Base-by-base conservation (phyloP, 2,797 vertebrate species). In the Spinus olivaceus region DNA sequence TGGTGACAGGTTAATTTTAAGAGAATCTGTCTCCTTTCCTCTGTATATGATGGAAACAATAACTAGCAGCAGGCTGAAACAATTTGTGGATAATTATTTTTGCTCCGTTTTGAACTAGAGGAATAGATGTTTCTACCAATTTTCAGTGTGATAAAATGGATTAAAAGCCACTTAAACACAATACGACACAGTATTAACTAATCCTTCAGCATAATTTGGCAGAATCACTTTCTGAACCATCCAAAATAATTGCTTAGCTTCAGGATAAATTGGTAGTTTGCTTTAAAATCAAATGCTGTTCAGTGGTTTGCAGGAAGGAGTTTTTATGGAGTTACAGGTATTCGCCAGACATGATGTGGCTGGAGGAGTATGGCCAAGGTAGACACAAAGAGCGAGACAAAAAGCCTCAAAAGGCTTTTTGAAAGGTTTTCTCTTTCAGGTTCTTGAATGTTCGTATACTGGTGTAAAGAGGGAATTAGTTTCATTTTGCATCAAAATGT, bases 401-500 rank as follows among this genome's bases (percentile, higher is more conserved):
- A 60, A 56, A 50, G 22, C 30, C 37, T 66, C 30, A 16, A n/a
- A 76, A 93, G 37, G 28, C 53, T 59, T 90, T 78, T 30, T 51
- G 32, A 30, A 33, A 59, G 30, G 19, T 35, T 72, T 83, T 78
- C 15, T 77, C 57, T 64, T 4, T 2, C n/a, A 37, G 46, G 60
- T 74, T 88, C 81, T 94, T 0, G 4, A 76, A 66, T 37, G 82
- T 69, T 76, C 6, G 8, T 51, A 35, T 54, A 12, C 54, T 77
- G 69, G 33, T 97, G 69, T 86, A 81, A 96, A 94, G 92, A 92
- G 74, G 77, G 79, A 91, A 76, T 88, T 90, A 54, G 86, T 92
- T 96, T 94, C 93, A 92, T 97, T 96, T 96, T 96, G 94, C 95
- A 96, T 97, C 94, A 95, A 96, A 96, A 95, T 95, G 86, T 94